Conservation (phyloP, 2,888 invertebrate genomes). For the Lepetodrilus schrolli region DNA sequence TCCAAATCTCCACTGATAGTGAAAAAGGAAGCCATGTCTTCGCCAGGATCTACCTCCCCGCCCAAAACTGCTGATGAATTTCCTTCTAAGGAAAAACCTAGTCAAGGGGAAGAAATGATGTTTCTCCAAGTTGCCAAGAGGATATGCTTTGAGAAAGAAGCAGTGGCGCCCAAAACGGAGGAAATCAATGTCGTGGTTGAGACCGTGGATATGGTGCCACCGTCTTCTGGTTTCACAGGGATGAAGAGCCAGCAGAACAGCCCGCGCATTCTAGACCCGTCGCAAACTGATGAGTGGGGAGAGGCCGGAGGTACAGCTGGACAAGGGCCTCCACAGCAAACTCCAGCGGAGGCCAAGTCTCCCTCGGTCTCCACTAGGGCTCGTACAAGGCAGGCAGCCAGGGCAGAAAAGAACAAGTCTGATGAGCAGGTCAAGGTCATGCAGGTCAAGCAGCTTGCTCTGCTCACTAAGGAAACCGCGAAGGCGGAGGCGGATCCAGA, state of each 20-base stretch:
- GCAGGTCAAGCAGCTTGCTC: slow-evolving; percentile 5
- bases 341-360: not conserved
- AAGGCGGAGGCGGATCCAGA: not conserved
- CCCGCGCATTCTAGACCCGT: slow-evolving; percentile 40
- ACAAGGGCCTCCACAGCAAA: not conserved
- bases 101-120: not conserved
- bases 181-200: slow-evolving; percentile 63
- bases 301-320: not conserved
- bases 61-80: not conserved
- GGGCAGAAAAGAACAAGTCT: not conserved
- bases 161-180: slow-evolving; percentile 12
- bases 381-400: not conserved
- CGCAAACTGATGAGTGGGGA: not conserved
- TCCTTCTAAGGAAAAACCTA: not conserved
- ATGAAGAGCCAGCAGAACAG: slow-evolving; percentile 63
- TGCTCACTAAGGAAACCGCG: not conserved
- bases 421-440: not conserved
- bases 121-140: not conserved
- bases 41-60: not conserved
- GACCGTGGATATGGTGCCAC: slow-evolving; percentile 50
- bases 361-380: not conserved
- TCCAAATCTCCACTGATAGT: not conserved
- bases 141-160: not conserved
- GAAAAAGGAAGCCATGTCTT: not conserved
- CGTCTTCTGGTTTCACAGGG: slow-evolving; percentile 51